Conservation (phyloP, 2,797 vertebrate species). For the Helostoma temminkii region DNA sequence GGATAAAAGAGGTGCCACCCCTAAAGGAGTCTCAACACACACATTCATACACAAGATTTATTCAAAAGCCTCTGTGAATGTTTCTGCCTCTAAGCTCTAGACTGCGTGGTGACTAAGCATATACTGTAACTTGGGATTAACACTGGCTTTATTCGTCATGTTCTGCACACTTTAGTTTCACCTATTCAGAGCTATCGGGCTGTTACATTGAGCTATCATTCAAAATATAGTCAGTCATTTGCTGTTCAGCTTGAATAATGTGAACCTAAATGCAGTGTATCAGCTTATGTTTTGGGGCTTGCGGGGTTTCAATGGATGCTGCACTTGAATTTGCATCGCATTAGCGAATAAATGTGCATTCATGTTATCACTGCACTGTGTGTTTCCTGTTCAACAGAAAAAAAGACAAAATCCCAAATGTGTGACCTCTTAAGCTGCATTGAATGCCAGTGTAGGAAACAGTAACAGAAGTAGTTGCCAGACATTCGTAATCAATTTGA, state of each 20-base stretch:
- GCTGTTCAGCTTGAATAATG: conserved; percentile 17
- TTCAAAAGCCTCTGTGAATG: conserved; percentile 55
- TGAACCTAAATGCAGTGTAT: conserved; percentile 10
- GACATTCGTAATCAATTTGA: conserved; percentile 40
- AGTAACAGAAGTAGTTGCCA: too few species aligned
- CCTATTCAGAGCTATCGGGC: conserved; percentile 14
- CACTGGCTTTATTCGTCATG: conserved; percentile 46
- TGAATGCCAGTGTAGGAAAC: too few species aligned
- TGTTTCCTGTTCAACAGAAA: conserved; percentile 13
- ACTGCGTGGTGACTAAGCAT: conserved; percentile 57
- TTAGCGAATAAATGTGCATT: conserved; percentile 22
- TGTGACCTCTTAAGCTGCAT: conserved; percentile 9
- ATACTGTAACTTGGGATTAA: conserved; percentile 59
- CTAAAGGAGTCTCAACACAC: conserved; percentile 17
- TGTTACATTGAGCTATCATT: conserved; percentile 30
- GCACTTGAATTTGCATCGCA: conserved; percentile 1
- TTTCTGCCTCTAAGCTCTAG: conserved; percentile 53
- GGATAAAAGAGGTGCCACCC: conserved; percentile 66
- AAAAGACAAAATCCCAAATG: background rate
- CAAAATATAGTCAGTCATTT: conserved; percentile 19
- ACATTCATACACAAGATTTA: conserved; percentile 47
- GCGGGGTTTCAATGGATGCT: background rate
- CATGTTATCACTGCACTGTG: background rate
- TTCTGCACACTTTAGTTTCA: conserved; percentile 38
- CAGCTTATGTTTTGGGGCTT: conserved; percentile 12